Percentiles rank a stretch among this genome's conserved stretches.
Conservation (phyloP, 2,113 vertebrate genomes). For the Colius striatus region DNA sequence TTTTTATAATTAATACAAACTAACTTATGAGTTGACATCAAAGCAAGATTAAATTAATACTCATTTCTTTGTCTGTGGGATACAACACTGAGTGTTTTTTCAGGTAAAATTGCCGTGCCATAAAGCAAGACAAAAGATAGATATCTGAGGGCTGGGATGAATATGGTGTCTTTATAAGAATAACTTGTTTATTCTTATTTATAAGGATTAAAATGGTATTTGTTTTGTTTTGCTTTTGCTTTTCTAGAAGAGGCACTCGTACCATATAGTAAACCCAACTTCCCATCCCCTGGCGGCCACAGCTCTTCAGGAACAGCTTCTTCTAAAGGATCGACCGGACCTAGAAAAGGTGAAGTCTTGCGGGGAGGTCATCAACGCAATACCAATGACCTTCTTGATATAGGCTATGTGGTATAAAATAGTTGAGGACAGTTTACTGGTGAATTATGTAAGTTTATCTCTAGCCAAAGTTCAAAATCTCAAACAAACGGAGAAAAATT, state of each 20-base stretch:
- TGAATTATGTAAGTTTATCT: conserved; percentile 92
- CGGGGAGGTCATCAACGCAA: conserved; percentile 88
- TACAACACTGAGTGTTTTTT: background rate
- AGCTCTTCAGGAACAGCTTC: conserved; percentile 97
- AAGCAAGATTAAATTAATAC: conserved; percentile 5
- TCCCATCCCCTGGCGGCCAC: conserved; percentile 95
- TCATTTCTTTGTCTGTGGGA: background rate
- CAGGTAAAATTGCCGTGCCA: background rate
- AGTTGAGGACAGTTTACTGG: conserved; percentile 93
- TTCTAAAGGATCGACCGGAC: conserved; percentile 96
- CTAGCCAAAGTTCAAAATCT: conserved; percentile 27
- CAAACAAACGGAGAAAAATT: background rate
- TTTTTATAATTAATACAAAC: conserved; percentile 47
- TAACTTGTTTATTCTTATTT: background rate
- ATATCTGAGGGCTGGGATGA: background rate
- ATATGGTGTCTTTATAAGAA: background rate
- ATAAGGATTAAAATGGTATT: background rate
- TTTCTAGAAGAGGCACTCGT: conserved; percentile 90
- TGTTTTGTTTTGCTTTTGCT: background rate
- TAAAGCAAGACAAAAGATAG: background rate
- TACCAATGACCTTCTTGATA: conserved; percentile 87
- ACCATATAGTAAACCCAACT: conserved; percentile 95
- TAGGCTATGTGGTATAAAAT: conserved; percentile 89
- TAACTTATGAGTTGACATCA: background rate
- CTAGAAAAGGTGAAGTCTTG: conserved; percentile 86